phyloP scores from a whole-genome alignment of 1,140 invertebrate species.

The Cryptotermes secundus region DNA sequence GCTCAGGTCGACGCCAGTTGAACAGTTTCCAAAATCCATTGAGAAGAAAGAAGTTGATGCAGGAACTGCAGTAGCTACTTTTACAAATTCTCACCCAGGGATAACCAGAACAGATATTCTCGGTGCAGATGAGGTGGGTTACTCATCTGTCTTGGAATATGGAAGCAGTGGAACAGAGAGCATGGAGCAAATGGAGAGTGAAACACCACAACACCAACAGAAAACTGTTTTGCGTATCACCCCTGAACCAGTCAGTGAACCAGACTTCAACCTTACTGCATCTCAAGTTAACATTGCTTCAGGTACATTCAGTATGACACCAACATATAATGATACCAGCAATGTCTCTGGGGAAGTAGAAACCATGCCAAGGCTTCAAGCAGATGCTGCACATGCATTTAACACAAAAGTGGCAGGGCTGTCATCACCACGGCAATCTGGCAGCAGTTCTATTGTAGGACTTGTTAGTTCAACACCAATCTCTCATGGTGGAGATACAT shows the following conservation, averaged over 20 bases:
- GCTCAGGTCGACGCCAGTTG: not conserved
- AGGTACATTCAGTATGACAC: not conserved
- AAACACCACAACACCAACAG: not conserved
- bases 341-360: not conserved
- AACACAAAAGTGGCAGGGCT: not conserved
- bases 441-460: not conserved
- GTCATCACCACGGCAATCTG: not conserved
- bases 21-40: not conserved
- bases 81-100: not conserved
- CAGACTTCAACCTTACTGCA: too few relatives aligned
- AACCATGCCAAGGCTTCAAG: not conserved
- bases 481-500: not conserved
- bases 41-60: not conserved
- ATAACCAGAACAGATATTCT: constrained; percentile 9
- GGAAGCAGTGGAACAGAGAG: not conserved
- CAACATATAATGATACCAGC: not conserved
- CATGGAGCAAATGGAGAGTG: not conserved
- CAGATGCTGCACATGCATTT: not conserved
- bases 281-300: constrained; percentile 19
- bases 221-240: constrained; percentile 25
- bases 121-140: not conserved
- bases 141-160: not conserved
- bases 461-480: not conserved
- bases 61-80: not conserved
- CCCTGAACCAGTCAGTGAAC: not conserved